Conservation (phyloP, 2,888 invertebrate species). For the Peribatodes rhomboidaria region DNA sequence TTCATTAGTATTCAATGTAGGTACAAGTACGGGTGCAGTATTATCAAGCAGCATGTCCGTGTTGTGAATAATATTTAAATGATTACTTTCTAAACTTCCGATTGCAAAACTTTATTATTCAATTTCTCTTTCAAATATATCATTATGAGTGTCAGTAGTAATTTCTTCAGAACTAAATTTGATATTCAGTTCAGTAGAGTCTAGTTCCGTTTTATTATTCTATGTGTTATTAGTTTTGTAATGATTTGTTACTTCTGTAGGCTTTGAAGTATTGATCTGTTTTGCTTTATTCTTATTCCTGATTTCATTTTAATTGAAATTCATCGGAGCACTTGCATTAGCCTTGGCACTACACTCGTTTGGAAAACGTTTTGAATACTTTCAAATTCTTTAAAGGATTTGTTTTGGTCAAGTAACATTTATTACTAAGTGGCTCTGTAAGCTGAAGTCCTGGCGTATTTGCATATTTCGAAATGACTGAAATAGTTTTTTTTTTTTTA, state of each 20-base stretch:
- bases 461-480: too few relatives aligned
- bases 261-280: neutral
- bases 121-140: neutral
- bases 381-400: conserved; percentile 70
- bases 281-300: conserved; percentile 2
- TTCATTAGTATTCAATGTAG: conserved; percentile 34
- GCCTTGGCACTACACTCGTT: conserved; percentile 57
- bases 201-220: neutral
- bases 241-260: conserved; percentile 43
- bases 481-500: too few relatives aligned
- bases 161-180: neutral
- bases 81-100: conserved; percentile 48
- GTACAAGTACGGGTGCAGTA: conserved; percentile 18
- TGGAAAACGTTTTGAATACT: conserved; percentile 66
- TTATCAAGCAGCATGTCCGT: conserved; percentile 44
- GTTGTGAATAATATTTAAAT: conserved; percentile 37
- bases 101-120: conserved; percentile 32
- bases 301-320: conserved; percentile 69
- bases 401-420: conserved; percentile 71
- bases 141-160: neutral
- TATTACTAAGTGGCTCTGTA: too few relatives aligned
- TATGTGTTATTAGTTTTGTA: conserved; percentile 42
- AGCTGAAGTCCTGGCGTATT: too few relatives aligned
- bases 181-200: neutral
- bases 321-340: conserved; percentile 46